Base-by-base conservation (phyloP, 2,888 invertebrate species). In the Mechanitis mazaeus region DNA sequence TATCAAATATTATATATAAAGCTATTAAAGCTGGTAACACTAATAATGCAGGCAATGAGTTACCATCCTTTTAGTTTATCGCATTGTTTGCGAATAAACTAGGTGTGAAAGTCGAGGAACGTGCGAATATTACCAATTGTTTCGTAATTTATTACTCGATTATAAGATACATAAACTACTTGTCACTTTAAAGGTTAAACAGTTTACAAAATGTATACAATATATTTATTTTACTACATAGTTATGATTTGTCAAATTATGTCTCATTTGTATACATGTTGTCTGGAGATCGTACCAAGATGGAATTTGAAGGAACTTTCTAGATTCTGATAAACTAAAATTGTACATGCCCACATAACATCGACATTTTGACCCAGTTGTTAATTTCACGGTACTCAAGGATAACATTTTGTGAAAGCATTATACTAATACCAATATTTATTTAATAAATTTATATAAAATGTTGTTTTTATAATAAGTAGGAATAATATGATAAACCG, bases 41-140 rank as follows among this genome's bases (percentile, higher is more conserved):
- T 9, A 11, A 9, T 42, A 9, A 11, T 42, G 11, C 1, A 9
- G 42, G 2, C 7, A 20, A 50, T 50, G 31, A 31, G 31, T 50
- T 31, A 9, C 20, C 20, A 20, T 20, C 20, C 20, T 20, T 20
- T 20, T 20, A 20, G 20, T 59, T 59, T 54, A 54, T 12, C 35
- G 54, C 54, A 54, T 54, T 57, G 65, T 65, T 58, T 28, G 58
- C 45, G 42, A 56, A 45, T 64, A 53, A 62, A 59, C 59, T 54
- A 54, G 58, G 58, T 60, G 65, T 53, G 65, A 63, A 65, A 65
- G 65, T 65, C 58, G 55, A 60, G 56, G 53, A 56, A 47, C 60
- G 63, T 65, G 65, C 46, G 63, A 60, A 63, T 58, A 60, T 58
- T 63, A 58, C 60, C 55, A 46, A 65, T 65, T 60, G 65, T 58